Base-by-base conservation (phyloP, 2,888 invertebrate species). In the Stenodema calcarata region DNA sequence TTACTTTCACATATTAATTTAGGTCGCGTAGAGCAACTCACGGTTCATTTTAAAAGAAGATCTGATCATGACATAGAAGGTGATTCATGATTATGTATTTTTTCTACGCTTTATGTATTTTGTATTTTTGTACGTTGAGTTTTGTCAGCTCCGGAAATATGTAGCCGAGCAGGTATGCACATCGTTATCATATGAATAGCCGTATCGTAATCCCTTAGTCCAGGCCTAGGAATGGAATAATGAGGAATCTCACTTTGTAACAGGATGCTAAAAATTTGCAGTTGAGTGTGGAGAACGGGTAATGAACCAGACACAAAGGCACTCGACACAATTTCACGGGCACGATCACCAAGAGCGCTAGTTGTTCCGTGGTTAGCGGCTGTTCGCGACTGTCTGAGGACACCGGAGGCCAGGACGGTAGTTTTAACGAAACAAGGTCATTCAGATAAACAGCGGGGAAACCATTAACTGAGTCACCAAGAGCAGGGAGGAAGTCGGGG, bases 361-460 rank as follows among this genome's bases (percentile, higher is more conserved):
- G 69, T 12, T 18, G 62, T 69, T 82, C 41, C 69, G 62, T 69
- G 27, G 30, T 69, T 47, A 47, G 27, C 28, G 35, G 42, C 82
- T 35, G 12, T 41, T 69, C 82, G 30, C 62, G 18, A 82, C 82
- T 62, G 81, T 35, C 47, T 80, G 82, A 70, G 69, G 14, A 41
- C 30, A 41, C 6, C 28, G 82, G 23, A 30, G 62, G 27, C 41
- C 70, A 42, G 16, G 27, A n/a, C 70, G 69, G 35, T n/a, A 82
- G 82, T 82, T 82, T 82, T 70, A 42, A 69, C 41, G 41, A 47
- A 82, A 82, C 82, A 82, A 81, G 82, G 82, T 28, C 82, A 82
- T 69, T 78, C 23, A 44, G 80, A 54, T 54, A 80, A 50, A 50
- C 50, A 28, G 50, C 28, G 30, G 54, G 80, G 80, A 80, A 80